Evolutionary conservation across 2,797 vertebrate genomes (phyloP), one percentile per base, ranked within the genome.

Genomic region (Tapera naevia): DNA sequence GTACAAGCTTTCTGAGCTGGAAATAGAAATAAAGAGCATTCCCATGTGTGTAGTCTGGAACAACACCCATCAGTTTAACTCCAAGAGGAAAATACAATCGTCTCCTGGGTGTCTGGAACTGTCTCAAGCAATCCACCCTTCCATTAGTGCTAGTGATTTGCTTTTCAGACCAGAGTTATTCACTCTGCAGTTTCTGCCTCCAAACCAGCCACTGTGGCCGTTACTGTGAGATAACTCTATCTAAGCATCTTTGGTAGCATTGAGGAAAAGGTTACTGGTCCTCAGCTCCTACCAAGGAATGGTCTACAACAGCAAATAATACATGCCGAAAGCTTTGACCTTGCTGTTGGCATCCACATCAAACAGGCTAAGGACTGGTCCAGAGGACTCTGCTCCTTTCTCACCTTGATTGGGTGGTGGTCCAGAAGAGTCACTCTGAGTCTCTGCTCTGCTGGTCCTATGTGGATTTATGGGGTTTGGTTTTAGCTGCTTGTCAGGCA

Each of bases 1-100:
- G 72, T 41, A 22, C 30, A 65, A 51, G 37, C 7, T 37, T 83
- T 91, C 62, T 81, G 87, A 91, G 73, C 37, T 88, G 67, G 78
- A 96, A 96, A 80, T 37, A 41, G 61, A 93, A 94, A 93, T 30
- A 82, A 87, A 86, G 64, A 61, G 13, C 28, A 46, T 64, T 86
- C 37, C 67, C 3, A 0, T 50, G 53, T 89, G 71, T 62, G 27
- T n/a, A 46, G n/a, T 41, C 60, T 94, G 76, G 80, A 95, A 80
- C 18, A 89, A 62, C 58, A 91, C 54, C 58, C 51, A 76, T 69
- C 54, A 70, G 66, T 90, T 88, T 80, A 93, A 74, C 27, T 90
- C 45, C 74, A 65, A 3, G 9, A 85, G 61, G 28, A 85, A 88
- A 86, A 72, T 16, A 56, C 0, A 0, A 2, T 48, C 25, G 39